Evolutionary conservation across 2,888 invertebrate genomes (phyloP), one percentile per base, ranked within the genome.

Genomic region (Beris chalybata): DNA sequence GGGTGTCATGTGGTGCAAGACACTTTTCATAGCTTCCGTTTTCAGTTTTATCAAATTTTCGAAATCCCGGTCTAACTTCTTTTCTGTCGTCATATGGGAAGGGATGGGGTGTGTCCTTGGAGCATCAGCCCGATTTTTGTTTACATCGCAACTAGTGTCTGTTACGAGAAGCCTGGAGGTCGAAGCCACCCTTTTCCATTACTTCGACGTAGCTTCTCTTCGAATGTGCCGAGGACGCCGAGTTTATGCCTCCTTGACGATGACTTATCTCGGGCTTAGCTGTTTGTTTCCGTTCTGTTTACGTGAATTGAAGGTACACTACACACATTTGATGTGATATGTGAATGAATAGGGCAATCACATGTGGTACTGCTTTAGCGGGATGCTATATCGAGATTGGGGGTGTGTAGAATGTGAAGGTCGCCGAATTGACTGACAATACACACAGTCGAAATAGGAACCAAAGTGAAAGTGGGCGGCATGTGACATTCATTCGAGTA

Each of bases 111-210:
- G 38, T 38, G 38, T 38, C 38, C 38, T 38, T 38, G 38, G 38
- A 7, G 38, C 38, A 38, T 38, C 38, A 7, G 5, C 38, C 38
- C 38, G 38, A 4, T 38, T n/a, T 50, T 61, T 61, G 61, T 61
- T 61, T 61, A 61, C 61, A 61, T 61, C 61, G 61, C 61, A 61
- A 61, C 61, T 61, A 61, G 61, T 59, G 61, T 61, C 61, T 61
- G 61, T 5, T 6, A n/a, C 13, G n/a, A 15, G 52, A 15, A 50
- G 50, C 50, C 38, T 32, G 61, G 61, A 32, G 31, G 52, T 15
- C 38, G 9, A 15, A 29, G 9, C 58, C 38, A 61, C 61, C 61
- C 61, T 61, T 61, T 61, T 38, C 52, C 45, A 22, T 4, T 4
- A 6, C 15, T 15, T 38, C 22, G 1, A 1, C 38, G 38, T 9